Evolutionary conservation across 2,113 vertebrate species (phyloP).

Genomic region (Oryzias melastigma): DNA sequence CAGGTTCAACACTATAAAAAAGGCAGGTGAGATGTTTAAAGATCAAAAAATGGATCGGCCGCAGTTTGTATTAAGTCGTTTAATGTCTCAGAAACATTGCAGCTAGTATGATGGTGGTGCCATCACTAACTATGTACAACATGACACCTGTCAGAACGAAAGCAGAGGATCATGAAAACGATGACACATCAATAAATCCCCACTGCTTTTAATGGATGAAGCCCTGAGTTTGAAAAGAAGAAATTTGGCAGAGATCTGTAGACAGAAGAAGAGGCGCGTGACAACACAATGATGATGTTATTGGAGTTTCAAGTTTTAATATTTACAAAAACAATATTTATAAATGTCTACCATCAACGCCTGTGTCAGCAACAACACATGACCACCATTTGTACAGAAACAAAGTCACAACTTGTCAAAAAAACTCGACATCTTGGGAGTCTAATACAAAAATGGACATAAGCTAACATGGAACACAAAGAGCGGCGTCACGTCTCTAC

Average conservation of each 20-base stretch:
- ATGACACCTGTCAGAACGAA: conserved; percentile 61
- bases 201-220: conserved; percentile 67
- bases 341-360: conserved; percentile 50
- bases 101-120: conserved; percentile 52
- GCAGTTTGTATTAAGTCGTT: conserved; percentile 60
- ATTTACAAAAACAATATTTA: conserved; percentile 72
- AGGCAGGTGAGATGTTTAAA: background rate
- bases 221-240: conserved; percentile 76
- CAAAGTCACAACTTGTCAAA: conserved; percentile 68
- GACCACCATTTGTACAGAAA: conserved; percentile 66
- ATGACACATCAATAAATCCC: conserved; percentile 57
- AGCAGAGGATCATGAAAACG: conserved; percentile 57
- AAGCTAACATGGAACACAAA: conserved; percentile 68
- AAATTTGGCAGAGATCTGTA: conserved; percentile 69
- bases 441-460: conserved; percentile 68
- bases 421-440: conserved; percentile 58
- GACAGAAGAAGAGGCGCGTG: conserved; percentile 39
- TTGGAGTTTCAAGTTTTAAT: conserved; percentile 74
- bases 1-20: background rate
- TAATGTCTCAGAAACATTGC: conserved; percentile 70
- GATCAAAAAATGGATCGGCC: conserved; percentile 15
- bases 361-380: conserved; percentile 63
- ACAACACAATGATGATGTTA: conserved; percentile 45
- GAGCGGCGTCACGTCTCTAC: conserved; percentile 61
- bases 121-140: conserved; percentile 62